A percentile compares a stretch with the other conserved stretches of the same genome.
These are phyloP conservation scores for Archivesica marissinica DNA, from an alignment of 1,140 invertebrate genomes.

Conservation along the genomic window DNA sequence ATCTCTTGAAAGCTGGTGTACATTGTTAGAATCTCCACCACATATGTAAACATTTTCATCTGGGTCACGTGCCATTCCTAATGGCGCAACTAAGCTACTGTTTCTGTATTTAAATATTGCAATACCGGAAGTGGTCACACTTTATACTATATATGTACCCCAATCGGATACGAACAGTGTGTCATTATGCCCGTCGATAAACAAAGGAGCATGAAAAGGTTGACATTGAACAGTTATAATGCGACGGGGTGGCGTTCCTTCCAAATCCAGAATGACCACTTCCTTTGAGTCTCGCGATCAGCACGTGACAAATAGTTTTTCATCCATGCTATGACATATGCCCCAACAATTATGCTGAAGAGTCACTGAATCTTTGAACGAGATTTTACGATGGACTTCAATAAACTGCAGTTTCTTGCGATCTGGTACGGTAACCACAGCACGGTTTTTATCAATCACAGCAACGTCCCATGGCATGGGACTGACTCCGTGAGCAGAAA, in stretches of 20 bases:
- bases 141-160: conserved; percentile 34
- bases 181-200: conserved; percentile 7
- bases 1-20: conserved; percentile 40
- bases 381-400: not conserved
- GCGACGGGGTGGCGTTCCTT: not conserved
- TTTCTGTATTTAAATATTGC: conserved; percentile 6
- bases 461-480: conserved; percentile 49
- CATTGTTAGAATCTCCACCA: conserved; percentile 52
- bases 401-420: conserved; percentile 48
- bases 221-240: conserved; percentile 23
- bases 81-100: conserved; percentile 34
- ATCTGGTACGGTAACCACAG: conserved; percentile 42
- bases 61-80: conserved; percentile 35
- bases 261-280: conserved; percentile 25
- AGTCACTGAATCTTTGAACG: conserved; percentile 24
- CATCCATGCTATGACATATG: not conserved
- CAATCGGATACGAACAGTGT: conserved; percentile 44
- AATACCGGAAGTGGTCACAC: conserved; percentile 2
- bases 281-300: conserved; percentile 48
- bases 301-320: conserved; percentile 35
- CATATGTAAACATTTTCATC: conserved; percentile 49
- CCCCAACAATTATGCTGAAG: conserved; percentile 52
- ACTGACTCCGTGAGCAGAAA: conserved; percentile 16
- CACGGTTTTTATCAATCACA: conserved; percentile 28
- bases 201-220: conserved; percentile 53